Conservation (phyloP, 1,140 invertebrate species). For the Penaeus japonicus region DNA sequence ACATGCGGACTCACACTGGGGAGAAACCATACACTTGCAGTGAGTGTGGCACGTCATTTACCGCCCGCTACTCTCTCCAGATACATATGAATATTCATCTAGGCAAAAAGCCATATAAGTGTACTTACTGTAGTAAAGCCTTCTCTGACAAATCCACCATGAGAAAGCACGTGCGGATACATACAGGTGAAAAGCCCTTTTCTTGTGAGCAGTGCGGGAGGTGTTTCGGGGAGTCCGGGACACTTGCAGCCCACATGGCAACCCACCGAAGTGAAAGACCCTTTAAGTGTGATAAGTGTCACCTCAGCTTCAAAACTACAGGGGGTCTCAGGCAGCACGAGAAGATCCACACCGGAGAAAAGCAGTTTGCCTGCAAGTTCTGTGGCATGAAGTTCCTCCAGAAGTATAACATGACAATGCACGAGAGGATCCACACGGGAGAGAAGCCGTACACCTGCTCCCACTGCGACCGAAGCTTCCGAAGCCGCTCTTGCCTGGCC, state of each 20-base stretch:
- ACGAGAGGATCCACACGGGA: constrained; percentile 54
- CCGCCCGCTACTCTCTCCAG: constrained; percentile 70
- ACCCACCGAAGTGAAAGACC: constrained; percentile 45
- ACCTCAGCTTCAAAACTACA: constrained; percentile 43
- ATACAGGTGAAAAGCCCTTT: constrained; percentile 82
- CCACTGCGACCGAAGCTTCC: constrained; percentile 44
- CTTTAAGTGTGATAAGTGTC: constrained; percentile 35
- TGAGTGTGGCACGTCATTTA: constrained; percentile 87
- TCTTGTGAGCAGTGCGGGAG: constrained; percentile 85
- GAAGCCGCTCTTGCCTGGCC: constrained; percentile 44
- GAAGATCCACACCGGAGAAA: constrained; percentile 81
- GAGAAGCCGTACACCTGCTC: constrained; percentile 49
- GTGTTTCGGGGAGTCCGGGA: constrained; percentile 69
- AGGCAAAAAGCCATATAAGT: constrained; percentile 64
- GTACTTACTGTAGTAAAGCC: constrained; percentile 65
- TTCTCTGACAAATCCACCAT: constrained; percentile 71
- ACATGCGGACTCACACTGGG: constrained; percentile 79
- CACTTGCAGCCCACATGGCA: constrained; percentile 45
- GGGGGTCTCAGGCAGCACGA: constrained; percentile 78
- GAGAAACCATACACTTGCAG: constrained; percentile 82
- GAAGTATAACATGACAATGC: constrained; percentile 57
- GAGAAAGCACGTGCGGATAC: constrained; percentile 75
- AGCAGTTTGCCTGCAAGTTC: constrained; percentile 69
- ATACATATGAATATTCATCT: constrained; percentile 73
- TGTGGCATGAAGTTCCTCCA: constrained; percentile 67